Base-by-base conservation (phyloP, 2,797 vertebrate genomes). In the Euphonia xanthogaster region DNA sequence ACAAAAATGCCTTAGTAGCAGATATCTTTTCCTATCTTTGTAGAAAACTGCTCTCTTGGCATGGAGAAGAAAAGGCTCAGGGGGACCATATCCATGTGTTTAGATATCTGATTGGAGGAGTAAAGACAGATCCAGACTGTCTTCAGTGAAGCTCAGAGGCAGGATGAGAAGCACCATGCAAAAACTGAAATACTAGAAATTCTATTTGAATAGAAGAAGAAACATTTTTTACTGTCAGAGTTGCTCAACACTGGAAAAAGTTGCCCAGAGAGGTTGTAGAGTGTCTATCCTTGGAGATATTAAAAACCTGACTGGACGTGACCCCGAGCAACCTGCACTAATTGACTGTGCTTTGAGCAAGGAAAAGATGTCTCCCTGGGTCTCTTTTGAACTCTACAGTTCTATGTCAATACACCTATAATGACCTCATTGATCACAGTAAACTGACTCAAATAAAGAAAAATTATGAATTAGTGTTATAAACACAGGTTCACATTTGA, bases 381-480 rank as follows among this genome's bases (percentile, higher is more conserved):
- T 54, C 35, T 11, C 44, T 86, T 94, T 70, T 55, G 63, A 86
- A 70, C 51, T 78, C 31, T 35, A 18, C 35, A 48, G 19, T 78
- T 90, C 66, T 60, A 12, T 66, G 55, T 30, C 15, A 50, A 73
- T 73, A 51, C 19, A 84, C 15, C 30, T 60, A 45, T 53, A 96
- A 92, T 45, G 25, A 54, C 58, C 40, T 40, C 40, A 40, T 51
- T 24, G 40, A 90, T 63, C 73, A 50, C 45, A 84, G 60, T 82
- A 89, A 92, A 94, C 68, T 65, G 71, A 82, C 31, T 66, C 16
- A 91, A 90, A 94, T 60, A 85, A 94, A 86, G 74, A 91, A 89
- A 90, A 94, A 74, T 12, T 79, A 83, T 53, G 35, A 76, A 72
- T 79, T 65, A 79, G 24, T 42, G 21, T 51, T 85, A 45, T 25